Evolutionary conservation across 1,140 invertebrate genomes (phyloP).

Genomic region (Zaprionus africanus): DNA sequence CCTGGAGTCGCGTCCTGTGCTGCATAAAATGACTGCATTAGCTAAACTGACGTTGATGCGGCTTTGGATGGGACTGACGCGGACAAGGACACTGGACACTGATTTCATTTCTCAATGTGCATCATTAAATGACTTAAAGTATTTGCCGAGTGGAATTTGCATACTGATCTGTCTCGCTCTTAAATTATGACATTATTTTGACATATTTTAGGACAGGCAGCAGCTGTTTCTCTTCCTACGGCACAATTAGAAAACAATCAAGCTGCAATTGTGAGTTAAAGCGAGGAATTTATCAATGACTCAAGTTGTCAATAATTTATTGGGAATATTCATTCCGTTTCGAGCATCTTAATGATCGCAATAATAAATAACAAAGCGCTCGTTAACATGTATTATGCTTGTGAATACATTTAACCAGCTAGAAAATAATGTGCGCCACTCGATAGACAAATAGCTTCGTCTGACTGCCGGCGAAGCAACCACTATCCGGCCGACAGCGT

Average conservation of each 20-base stretch:
- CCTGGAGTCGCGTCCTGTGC: background rate
- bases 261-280: background rate
- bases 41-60: slow-evolving; percentile 51
- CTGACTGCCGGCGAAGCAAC: slow-evolving; percentile 49
- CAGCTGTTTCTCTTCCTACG: background rate
- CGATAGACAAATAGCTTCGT: slow-evolving; percentile 68
- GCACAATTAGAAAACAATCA: background rate
- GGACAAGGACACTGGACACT: slow-evolving; percentile 16
- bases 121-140: slow-evolving; percentile 59
- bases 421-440: slow-evolving; percentile 71
- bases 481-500: slow-evolving; percentile 36
- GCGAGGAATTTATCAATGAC: background rate
- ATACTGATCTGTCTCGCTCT: background rate
- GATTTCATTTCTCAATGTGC: slow-evolving; percentile 45
- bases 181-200: background rate
- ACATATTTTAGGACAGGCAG: background rate
- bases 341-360: slow-evolving; percentile 38
- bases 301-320: slow-evolving; percentile 35
- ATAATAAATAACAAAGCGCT: slow-evolving; percentile 63
- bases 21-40: slow-evolving; percentile 47
- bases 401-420: slow-evolving; percentile 79
- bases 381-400: slow-evolving; percentile 68
- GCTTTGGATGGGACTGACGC: slow-evolving; percentile 14
- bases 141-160: slow-evolving; percentile 44
- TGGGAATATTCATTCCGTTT: slow-evolving; percentile 24